These are phyloP conservation scores for Conchocele bisecta DNA, from an alignment of 2,888 invertebrate species.

Conservation along the genomic window DNA sequence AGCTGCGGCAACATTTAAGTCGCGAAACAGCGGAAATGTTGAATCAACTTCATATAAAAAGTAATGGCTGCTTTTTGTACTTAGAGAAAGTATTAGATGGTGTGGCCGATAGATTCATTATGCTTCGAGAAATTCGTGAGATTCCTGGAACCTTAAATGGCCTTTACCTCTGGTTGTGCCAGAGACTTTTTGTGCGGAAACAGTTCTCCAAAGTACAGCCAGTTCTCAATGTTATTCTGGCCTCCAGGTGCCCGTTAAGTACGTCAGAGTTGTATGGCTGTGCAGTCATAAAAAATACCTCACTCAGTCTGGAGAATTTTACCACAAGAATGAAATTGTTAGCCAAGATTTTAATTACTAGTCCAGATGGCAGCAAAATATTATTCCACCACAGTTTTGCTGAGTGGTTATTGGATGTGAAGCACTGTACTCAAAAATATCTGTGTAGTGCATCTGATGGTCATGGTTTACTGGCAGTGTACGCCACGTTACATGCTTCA, in stretches of 20 bases:
- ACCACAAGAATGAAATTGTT: slow-evolving; percentile 71
- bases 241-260: slow-evolving; percentile 91
- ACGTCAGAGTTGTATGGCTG: slow-evolving; percentile 90
- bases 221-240: slow-evolving; percentile 92
- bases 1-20: slow-evolving; percentile 93
- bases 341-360: slow-evolving; percentile 87
- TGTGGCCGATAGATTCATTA: slow-evolving; percentile 95
- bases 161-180: slow-evolving; percentile 96
- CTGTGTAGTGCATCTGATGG: slow-evolving; percentile 90
- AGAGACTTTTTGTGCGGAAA: slow-evolving; percentile 94
- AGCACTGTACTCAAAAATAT: slow-evolving; percentile 97
- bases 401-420: slow-evolving; percentile 97
- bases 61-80: slow-evolving; percentile 88
- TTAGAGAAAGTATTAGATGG: slow-evolving; percentile 87
- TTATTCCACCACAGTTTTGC: slow-evolving; percentile 97
- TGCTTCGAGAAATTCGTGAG: slow-evolving; percentile 92
- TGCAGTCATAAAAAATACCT: slow-evolving; percentile 90
- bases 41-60: slow-evolving; percentile 97
- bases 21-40: slow-evolving; percentile 96
- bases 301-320: slow-evolving; percentile 84
- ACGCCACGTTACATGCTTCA: slow-evolving; percentile 86
- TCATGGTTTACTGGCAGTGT: slow-evolving; percentile 87
- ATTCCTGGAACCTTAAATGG: slow-evolving; percentile 98
- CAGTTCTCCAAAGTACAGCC: slow-evolving; percentile 88
- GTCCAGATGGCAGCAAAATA: slow-evolving; percentile 85